Percentiles rank a stretch among this genome's conserved stretches.
Evolutionary conservation across 2,797 vertebrate species (phyloP).

Genomic region (Pogonophryne albipinna): DNA sequence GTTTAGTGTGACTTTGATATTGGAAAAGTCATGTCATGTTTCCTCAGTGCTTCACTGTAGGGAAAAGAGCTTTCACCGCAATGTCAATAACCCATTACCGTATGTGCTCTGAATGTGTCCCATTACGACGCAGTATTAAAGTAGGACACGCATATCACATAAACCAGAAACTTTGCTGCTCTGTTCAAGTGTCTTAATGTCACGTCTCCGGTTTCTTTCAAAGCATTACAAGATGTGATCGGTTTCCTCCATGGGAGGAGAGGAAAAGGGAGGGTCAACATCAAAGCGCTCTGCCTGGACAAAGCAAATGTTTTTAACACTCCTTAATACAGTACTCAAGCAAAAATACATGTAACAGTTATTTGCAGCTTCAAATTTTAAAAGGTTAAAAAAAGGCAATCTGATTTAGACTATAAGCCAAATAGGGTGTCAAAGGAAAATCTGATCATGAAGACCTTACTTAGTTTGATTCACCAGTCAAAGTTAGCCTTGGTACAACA

Average conservation of each 20-base stretch:
- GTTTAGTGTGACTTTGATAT: constrained; percentile 50
- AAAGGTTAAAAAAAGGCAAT: background rate
- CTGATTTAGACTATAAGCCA: background rate
- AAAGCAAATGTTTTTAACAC: constrained; percentile 15
- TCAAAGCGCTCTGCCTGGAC: constrained; percentile 26
- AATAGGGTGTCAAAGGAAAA: constrained; percentile 3
- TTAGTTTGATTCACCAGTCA: constrained; percentile 16
- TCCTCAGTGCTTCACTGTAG: constrained; percentile 30
- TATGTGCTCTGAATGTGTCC: constrained; percentile 54
- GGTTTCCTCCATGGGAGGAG: constrained; percentile 35
- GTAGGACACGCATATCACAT: constrained; percentile 43
- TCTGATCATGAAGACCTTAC: constrained; percentile 11
- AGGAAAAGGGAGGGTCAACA: constrained; percentile 27
- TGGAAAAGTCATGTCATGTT: constrained; percentile 48
- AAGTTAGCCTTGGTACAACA: background rate
- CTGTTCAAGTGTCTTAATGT: constrained; percentile 36
- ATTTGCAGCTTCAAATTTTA: background rate
- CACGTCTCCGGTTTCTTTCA: constrained; percentile 49
- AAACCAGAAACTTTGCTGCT: constrained; percentile 42
- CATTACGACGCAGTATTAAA: constrained; percentile 63
- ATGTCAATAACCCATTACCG: constrained; percentile 56
- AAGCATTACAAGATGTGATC: constrained; percentile 41
- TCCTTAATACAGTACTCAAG: background rate
- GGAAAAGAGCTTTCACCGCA: constrained; percentile 46
- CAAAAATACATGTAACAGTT: background rate